These are phyloP conservation scores for Smithornis capensis DNA, from an alignment of 2,113 vertebrate genomes.

Conservation along the genomic window DNA sequence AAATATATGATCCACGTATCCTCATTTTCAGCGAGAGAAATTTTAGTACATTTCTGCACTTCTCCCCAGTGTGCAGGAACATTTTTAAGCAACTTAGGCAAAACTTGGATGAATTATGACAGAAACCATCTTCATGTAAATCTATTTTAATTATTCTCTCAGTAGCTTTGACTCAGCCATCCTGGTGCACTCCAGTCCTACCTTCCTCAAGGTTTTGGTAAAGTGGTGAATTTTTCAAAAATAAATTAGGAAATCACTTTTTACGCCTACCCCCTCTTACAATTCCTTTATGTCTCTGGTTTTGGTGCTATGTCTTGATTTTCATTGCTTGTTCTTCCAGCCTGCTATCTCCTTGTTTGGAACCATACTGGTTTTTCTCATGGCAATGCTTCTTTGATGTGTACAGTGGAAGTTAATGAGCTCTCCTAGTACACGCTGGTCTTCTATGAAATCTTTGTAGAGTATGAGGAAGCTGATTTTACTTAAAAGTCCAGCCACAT, in stretches of 20 bases:
- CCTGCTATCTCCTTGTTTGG: not conserved
- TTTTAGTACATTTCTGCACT: not conserved
- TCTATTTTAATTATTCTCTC: not conserved
- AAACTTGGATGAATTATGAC: not conserved
- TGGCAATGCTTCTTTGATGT: not conserved
- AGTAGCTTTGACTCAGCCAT: not conserved
- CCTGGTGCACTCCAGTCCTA: not conserved
- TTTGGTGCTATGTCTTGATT: not conserved
- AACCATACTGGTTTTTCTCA: constrained; percentile 2
- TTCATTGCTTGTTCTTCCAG: not conserved
- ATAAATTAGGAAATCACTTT: not conserved
- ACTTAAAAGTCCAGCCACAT: constrained; percentile 30
- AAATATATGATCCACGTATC: no score
- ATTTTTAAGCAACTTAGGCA: not conserved
- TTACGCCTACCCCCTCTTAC: not conserved
- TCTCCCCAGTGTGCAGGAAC: not conserved
- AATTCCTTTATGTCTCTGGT: not conserved
- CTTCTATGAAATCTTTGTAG: not conserved
- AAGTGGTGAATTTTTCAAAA: not conserved
- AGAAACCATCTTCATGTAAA: not conserved
- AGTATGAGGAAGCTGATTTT: not conserved
- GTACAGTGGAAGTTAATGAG: constrained; percentile 26
- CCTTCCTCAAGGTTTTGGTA: not conserved
- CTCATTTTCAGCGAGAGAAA: not conserved
- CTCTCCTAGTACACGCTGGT: not conserved